These are phyloP conservation scores for Melanotaenia nigrans DNA, from an alignment of 2,797 vertebrate species.

Conservation along the genomic window DNA sequence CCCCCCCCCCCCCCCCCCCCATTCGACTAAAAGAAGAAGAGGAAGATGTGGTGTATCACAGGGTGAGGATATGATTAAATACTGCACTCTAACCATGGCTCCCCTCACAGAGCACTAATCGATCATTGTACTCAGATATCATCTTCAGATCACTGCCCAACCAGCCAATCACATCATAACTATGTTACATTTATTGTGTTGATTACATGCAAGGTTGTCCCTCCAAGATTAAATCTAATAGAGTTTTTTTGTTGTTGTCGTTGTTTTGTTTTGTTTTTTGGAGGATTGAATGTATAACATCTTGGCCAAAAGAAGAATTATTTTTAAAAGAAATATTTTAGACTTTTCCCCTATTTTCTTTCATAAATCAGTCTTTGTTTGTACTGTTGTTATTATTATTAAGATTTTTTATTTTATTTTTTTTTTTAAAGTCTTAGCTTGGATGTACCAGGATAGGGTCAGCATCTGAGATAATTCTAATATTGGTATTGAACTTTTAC, in stretches of 20 bases:
- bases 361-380: neutral
- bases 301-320: neutral
- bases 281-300: neutral
- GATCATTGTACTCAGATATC: conserved; percentile 46
- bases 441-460: no score
- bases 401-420: no score
- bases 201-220: neutral
- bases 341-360: neutral
- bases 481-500: no score
- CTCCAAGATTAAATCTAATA: neutral
- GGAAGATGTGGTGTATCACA: conserved; percentile 30
- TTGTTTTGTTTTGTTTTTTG: neutral
- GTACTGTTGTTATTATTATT: no score
- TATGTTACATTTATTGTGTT: neutral
- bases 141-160: conserved; percentile 43
- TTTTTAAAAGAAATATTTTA: neutral
- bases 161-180: conserved; percentile 25
- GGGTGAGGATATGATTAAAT: conserved; percentile 42
- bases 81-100: conserved; percentile 27
- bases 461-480: no score
- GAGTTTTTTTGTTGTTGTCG: neutral
- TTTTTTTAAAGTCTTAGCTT: no score
- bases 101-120: conserved; percentile 42
- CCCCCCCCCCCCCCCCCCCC: no score
- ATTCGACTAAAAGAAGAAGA: no score